Evolutionary conservation across 2,888 invertebrate genomes (phyloP), one percentile per base, ranked within the genome.

Genomic region (Pammene aurita): DNA sequence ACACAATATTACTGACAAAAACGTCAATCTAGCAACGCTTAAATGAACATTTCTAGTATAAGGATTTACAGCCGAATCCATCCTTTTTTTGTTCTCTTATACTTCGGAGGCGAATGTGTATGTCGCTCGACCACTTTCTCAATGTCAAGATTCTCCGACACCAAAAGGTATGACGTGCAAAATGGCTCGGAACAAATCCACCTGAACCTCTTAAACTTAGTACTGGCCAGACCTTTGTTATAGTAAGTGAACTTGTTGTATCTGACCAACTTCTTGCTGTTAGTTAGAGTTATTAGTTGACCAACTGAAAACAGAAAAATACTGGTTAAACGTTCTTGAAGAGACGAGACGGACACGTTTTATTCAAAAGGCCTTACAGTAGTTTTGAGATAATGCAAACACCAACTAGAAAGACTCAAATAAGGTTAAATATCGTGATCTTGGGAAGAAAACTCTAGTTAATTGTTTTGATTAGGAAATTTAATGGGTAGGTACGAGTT

Each of bases 241-340:
- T 35, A 46, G 67, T 72, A 78, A 0, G 75, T 75, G 50, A 71
- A 70, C 6, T 74, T 72, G 46, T 72, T 67, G 26, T 69, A 75
- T 65, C 63, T 72, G 11, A 80, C 78, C 13, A 77, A 54, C 61
- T 80, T 80, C 62, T 74, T 78, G 13, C 76, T 77, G 55, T 71
- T 74, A 13, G 60, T 64, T 42, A 72, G 41, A 16, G 66, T 63
- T 48, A 74, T 72, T 18, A 73, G 66, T 67, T 69, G 71, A 16
- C 65, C 73, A 68, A 35, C 44, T 74, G 72, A 44, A 71, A 26
- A 26, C 4, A 71, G 62, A 61, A 63, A 38, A 7, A n/a, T 41
- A 52, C 2, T 35, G 6, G 16, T n/a, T 60, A 2, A 60, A 35
- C 11, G 13, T 7, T 57, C 41, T 41, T 41, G 7, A 18, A 41